phyloP scores from a whole-genome alignment of 2,888 invertebrate genomes.

The Leptinotarsa juncta region DNA sequence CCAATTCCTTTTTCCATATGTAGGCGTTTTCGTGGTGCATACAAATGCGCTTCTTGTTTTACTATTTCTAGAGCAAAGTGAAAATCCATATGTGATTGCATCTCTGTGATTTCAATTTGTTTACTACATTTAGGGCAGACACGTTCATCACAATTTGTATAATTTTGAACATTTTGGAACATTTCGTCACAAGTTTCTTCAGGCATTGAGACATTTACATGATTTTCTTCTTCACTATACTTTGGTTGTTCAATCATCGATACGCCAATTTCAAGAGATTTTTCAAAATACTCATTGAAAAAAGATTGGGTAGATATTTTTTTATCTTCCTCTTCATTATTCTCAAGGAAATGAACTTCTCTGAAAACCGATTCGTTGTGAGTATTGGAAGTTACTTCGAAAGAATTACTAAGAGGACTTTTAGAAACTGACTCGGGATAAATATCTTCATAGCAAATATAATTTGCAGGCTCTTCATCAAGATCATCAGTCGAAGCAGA shows the following conservation, averaged over 20 bases:
- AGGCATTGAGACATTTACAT: background rate
- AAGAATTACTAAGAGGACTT: slow-evolving; percentile 26
- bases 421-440: slow-evolving; percentile 42
- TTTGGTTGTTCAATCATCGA: background rate
- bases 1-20: slow-evolving; percentile 28
- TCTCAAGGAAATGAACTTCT: background rate
- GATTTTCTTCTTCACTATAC: background rate
- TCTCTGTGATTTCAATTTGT: slow-evolving; percentile 71
- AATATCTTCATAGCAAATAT: slow-evolving; percentile 46
- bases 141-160: slow-evolving; percentile 47
- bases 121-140: slow-evolving; percentile 79
- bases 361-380: background rate
- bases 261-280: slow-evolving; percentile 14
- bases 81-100: slow-evolving; percentile 83
- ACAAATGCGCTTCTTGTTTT: slow-evolving; percentile 55
- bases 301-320: slow-evolving; percentile 49
- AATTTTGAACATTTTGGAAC: slow-evolving; percentile 7
- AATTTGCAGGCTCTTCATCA: slow-evolving; percentile 42
- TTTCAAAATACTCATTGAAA: slow-evolving; percentile 54
- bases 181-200: background rate
- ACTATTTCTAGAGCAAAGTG: slow-evolving; percentile 76
- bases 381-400: background rate
- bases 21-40: slow-evolving; percentile 34
- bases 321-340: slow-evolving; percentile 23
- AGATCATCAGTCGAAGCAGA: slow-evolving; percentile 46